A percentile compares a stretch with the other conserved stretches of the same genome.
These are phyloP conservation scores for Thamnophis sirtalis DNA, from an alignment of 2,113 vertebrate genomes.

Conservation along the genomic window DNA sequence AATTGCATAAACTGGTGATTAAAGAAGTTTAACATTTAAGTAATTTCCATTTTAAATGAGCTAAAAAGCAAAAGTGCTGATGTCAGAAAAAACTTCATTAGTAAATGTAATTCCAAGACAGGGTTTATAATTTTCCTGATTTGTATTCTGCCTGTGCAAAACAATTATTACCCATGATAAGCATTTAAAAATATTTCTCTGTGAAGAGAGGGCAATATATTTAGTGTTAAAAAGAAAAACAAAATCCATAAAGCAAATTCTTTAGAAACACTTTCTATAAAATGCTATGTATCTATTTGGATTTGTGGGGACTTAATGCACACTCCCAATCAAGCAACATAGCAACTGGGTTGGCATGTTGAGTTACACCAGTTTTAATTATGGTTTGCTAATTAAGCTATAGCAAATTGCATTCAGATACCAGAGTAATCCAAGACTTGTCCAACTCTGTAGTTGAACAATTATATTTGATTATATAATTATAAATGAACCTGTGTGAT, in stretches of 20 bases:
- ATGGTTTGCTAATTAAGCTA: background rate
- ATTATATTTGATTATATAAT: background rate
- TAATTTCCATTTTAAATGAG: background rate
- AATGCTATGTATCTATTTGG: background rate
- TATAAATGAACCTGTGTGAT: background rate
- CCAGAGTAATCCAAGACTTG: background rate
- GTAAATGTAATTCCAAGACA: background rate
- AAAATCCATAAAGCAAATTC: background rate
- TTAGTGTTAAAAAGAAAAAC: background rate
- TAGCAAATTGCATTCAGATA: background rate
- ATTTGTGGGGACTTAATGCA: background rate
- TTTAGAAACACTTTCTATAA: background rate
- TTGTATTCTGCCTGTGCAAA: background rate
- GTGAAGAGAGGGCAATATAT: background rate
- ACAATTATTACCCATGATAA: background rate
- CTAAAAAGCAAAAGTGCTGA: background rate
- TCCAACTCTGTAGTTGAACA: background rate
- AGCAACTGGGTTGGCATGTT: background rate
- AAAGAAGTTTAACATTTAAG: background rate
- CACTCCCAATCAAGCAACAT: background rate
- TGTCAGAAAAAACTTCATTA: background rate
- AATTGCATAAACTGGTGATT: background rate
- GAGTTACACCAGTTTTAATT: background rate
- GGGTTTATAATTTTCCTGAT: background rate
- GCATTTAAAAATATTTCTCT: background rate